Conservation (phyloP, 53 echinoderm and acorn worm genomes). For the Echinometra lucunter region DNA sequence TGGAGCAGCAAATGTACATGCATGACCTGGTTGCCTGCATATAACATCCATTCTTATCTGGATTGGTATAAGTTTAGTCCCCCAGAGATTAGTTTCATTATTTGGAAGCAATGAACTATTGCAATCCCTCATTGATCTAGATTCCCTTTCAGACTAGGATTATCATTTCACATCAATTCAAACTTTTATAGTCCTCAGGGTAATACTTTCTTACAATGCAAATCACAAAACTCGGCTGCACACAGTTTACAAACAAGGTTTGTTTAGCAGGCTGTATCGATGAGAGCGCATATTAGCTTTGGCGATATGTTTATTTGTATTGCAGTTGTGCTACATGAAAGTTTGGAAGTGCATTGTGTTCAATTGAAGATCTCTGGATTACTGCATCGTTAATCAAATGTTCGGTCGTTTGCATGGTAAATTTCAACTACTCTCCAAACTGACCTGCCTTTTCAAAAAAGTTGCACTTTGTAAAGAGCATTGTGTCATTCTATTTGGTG, state of each 20-base stretch:
- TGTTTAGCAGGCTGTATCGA: slow-evolving; percentile 6
- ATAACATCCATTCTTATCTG: neutral
- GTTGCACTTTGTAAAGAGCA: neutral
- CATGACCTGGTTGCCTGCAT: neutral
- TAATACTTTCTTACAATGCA: neutral
- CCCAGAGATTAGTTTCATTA: neutral
- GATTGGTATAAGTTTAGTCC: neutral
- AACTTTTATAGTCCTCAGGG: neutral
- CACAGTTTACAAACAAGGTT: neutral
- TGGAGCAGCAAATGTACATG: neutral
- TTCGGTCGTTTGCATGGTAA: neutral
- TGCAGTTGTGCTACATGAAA: neutral
- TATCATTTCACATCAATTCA: slow-evolving; percentile 16
- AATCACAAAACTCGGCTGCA: neutral
- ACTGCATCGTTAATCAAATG: neutral
- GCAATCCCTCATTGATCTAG: neutral
- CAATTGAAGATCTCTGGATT: neutral
- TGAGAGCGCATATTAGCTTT: neutral
- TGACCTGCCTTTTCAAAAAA: neutral
- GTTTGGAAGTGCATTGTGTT: neutral
- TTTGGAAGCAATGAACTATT: slow-evolving; percentile 20
- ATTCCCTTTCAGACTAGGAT: neutral
- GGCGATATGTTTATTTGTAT: neutral
- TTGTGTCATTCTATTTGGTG: neutral
- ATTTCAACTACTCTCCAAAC: neutral